These are phyloP conservation scores for Steinernema khuongi DNA, from an alignment of 1,140 invertebrate genomes.

Conservation along the genomic window DNA sequence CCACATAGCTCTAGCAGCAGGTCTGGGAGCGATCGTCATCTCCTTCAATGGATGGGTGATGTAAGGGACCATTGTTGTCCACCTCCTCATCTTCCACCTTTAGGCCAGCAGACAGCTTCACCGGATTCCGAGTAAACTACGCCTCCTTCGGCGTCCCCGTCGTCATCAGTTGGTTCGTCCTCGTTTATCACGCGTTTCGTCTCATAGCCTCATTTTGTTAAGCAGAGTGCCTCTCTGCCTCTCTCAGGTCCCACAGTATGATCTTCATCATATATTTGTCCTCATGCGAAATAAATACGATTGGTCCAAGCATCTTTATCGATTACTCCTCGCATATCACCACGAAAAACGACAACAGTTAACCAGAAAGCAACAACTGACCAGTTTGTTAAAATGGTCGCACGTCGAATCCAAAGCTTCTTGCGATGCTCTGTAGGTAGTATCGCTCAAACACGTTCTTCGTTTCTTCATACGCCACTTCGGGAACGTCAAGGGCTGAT, in stretches of 20 bases:
- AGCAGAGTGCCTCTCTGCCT: neutral
- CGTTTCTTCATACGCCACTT: conserved; percentile 45
- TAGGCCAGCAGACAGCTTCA: neutral
- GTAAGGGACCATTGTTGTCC: neutral
- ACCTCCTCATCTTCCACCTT: neutral
- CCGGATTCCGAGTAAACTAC: conserved; percentile 7
- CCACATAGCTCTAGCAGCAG: neutral
- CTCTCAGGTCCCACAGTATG: neutral
- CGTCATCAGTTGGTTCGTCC: neutral
- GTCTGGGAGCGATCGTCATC: neutral
- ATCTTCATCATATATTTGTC: neutral
- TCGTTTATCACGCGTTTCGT: neutral
- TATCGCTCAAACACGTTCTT: conserved; percentile 61
- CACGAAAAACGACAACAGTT: neutral
- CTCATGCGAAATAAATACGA: neutral
- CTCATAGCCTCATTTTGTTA: neutral
- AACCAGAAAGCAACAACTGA: neutral
- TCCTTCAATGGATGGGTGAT: conserved; percentile 6
- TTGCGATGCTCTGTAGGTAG: conserved; percentile 62
- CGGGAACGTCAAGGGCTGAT: conserved; percentile 43
- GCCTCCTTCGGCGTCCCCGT: neutral
- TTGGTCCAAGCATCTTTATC: neutral
- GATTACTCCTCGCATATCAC: neutral
- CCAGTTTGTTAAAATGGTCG: conserved; percentile 51
- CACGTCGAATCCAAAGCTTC: conserved; percentile 62